Evolutionary conservation across 2,797 vertebrate genomes (phyloP), one percentile per base, ranked within the genome.

Genomic region (Alcedo quadribrachys): DNA sequence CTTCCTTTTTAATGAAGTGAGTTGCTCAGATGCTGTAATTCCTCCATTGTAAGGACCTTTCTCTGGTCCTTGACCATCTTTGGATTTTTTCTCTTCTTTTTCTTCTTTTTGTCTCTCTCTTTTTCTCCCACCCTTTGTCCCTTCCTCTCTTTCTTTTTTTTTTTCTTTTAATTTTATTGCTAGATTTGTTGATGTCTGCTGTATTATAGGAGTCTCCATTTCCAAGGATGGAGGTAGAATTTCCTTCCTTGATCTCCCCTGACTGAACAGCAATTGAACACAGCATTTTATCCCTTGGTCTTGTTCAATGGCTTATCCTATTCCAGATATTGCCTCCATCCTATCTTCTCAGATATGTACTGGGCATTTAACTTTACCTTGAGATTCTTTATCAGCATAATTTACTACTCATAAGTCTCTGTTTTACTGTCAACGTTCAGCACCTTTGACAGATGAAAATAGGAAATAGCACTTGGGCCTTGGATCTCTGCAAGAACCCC

Each of bases 201-300:
- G 7, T 62, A 65, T 66, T 89, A 69, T 37, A 68, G 50, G 68
- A 85, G 65, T 40, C 50, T 93, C 54, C 6, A 11, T 30, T 91
- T 82, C 46, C 69, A 91, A 93, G 14, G 21, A 18, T 43, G 76
- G 61, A 88, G 67, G 42, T 55, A 81, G 83, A 81, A 80, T 74
- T 77, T 76, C 30, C 35, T 85, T 77, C 45, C 57, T 53, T 4
- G 43, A 18, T 51, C 65, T 67, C 25, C 42, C 24, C 61, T 77
- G 77, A 65, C 16, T 54, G 53, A 91, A 19, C 13, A 85, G 46
- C 15, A 93, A 54, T 3, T 71, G 58, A 63, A 75, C 0, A 1
- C 87, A 21, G 8, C 3, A 5, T 74, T 85, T 45, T 15, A 0
- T 28, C 30, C 46, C 24, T 77, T 28, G 22, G 25, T 82, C 54